Conservation (phyloP, 1,140 invertebrate genomes). For the Stegodyphus dumicola region DNA sequence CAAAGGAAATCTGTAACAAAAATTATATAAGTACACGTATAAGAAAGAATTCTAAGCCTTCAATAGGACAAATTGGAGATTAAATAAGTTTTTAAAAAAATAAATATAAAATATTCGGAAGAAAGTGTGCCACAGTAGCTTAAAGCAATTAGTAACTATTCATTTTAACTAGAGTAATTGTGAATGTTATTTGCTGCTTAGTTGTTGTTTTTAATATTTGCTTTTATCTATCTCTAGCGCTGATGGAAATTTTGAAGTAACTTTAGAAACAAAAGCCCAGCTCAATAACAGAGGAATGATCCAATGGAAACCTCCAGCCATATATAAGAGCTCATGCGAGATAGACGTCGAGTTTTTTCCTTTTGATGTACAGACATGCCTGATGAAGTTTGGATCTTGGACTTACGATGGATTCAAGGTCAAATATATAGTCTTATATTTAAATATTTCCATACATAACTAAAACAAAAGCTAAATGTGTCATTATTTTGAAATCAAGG, state of each 20-base stretch:
- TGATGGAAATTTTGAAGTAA: slow-evolving; percentile 98
- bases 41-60: no score
- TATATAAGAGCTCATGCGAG: slow-evolving; percentile 98
- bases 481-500: no score
- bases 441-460: not conserved
- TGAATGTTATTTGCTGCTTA: no score
- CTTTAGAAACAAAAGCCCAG: slow-evolving; percentile 95
- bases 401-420: slow-evolving; percentile 78
- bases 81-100: no score
- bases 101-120: no score
- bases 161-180: no score
- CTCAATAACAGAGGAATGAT: slow-evolving; percentile 85
- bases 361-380: slow-evolving; percentile 92
- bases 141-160: no score
- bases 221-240: slow-evolving; percentile 74
- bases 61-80: no score
- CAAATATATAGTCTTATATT: not conserved
- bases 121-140: no score
- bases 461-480: not conserved
- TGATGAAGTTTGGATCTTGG: slow-evolving; percentile 98
- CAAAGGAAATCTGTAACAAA: no score
- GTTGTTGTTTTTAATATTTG: no score
- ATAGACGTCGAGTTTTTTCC: slow-evolving; percentile 96
- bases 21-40: no score
- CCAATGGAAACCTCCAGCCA: slow-evolving; percentile 78